Evolutionary conservation across 30 jellyfish, hydroid and myxozoan species (phyloP), one percentile per base, ranked within the genome.

Genomic region (Turritopsis dohrnii): DNA sequence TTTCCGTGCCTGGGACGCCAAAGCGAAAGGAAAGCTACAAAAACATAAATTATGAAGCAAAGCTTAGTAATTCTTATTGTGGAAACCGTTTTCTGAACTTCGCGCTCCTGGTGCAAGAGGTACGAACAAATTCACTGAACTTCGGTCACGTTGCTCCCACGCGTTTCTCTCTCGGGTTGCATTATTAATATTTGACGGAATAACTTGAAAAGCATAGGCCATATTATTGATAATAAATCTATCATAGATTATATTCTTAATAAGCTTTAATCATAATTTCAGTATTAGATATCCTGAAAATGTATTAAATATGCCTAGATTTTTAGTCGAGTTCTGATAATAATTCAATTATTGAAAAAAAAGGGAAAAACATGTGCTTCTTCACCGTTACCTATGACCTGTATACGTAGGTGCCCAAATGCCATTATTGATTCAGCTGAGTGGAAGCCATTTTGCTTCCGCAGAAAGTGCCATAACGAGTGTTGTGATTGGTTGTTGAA

Each of bases 391-490:
- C 77, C 77, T 69, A 27, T 69, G 77, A 69, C 30, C 30, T 69
- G 77, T 69, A 23, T n/a, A 69, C 77, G 77, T 69, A 69, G 77
- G 77, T 69, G 77, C 77, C 77, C 77, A 27, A 69, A 69, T 69
- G 30, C 22, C 30, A n/a, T 69, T 69, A 27, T 69, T 69, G 77
- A 69, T 27, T 69, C 77, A 69, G 77, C 77, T 69, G 77, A 69
- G 77, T 69, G 77, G 77, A 8, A 69, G 77, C 77, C 77, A 69
- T 69, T 69, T n/a, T 69, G 77, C 77, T 69, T 69, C 77, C 77
- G 77, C 65, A n/a, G 65, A 29, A 74, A 74, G 83, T 23, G 65
- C 83, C 26, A 74, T 24, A 74, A 1, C 65, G 65, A n/a, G 76
- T 74, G 53, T 24, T 23, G 26, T 74, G 54, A 74, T 74, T 74